Evolutionary conservation across 2,113 vertebrate genomes (phyloP).

Genomic region (Peucedramus taeniatus): DNA sequence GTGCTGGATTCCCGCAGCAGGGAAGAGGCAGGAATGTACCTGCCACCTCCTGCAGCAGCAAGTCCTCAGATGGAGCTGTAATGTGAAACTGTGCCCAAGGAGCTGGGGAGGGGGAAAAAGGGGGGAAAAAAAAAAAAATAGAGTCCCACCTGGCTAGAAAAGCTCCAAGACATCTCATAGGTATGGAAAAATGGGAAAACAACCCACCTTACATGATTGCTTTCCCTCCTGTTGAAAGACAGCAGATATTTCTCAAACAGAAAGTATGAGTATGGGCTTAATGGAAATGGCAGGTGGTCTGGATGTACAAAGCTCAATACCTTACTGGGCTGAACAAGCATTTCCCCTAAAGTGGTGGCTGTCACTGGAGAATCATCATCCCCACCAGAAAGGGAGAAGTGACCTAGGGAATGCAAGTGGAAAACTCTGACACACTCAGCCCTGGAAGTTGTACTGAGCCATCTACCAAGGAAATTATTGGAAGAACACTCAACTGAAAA

Average conservation of each 20-base stretch:
- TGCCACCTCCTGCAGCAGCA: constrained; percentile 37
- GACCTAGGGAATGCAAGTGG: background rate
- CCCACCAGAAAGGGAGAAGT: background rate
- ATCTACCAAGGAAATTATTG: background rate
- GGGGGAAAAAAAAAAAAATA: accelerated
- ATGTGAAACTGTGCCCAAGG: background rate
- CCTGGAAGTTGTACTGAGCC: background rate
- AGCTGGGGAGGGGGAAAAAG: background rate
- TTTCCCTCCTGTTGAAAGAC: constrained; percentile 55
- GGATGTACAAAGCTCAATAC: background rate
- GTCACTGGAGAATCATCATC: background rate
- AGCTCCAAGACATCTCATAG: background rate
- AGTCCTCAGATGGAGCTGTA: background rate
- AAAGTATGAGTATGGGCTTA: background rate
- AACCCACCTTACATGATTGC: constrained; percentile 3
- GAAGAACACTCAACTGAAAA: background rate
- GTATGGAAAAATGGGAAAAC: background rate
- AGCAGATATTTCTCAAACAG: background rate
- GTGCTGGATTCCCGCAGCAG: background rate
- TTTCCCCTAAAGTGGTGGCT: background rate
- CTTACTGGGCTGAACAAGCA: background rate
- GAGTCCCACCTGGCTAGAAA: constrained; percentile 1
- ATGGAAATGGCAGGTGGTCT: constrained; percentile 49
- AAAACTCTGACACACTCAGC: background rate
- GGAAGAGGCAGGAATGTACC: constrained; percentile 50